Percentiles rank a stretch among this genome's conserved stretches.
These are phyloP conservation scores for Dermolepida albohirtum DNA, from an alignment of 2,888 invertebrate species.

Conservation along the genomic window DNA sequence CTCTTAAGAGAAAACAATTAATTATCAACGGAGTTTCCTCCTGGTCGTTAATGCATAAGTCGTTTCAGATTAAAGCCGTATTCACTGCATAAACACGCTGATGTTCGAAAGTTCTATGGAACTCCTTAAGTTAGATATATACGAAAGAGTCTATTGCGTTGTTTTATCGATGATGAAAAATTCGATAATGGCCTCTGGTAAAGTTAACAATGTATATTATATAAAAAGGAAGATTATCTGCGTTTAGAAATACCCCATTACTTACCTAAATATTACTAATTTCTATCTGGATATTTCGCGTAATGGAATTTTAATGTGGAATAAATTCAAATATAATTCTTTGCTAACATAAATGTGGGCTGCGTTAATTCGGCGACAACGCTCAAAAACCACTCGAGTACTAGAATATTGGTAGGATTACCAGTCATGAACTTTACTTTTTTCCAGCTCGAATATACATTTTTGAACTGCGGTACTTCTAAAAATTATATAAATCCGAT, in stretches of 20 bases:
- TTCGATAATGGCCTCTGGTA: slow-evolving; percentile 11
- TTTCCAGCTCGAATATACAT: too few species aligned
- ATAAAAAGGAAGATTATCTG: too few species aligned
- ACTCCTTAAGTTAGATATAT: slow-evolving; percentile 1
- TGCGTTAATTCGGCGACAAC: too few species aligned
- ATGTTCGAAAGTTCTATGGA: neutral
- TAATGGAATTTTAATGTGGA: slow-evolving; percentile 17
- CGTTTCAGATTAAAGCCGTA: slow-evolving; percentile 9
- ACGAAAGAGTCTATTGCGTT: neutral
- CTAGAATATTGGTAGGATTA: too few species aligned
- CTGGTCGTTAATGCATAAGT: slow-evolving; percentile 14
- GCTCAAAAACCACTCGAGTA: too few species aligned
- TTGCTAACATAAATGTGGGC: too few species aligned
- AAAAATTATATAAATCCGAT: too few species aligned
- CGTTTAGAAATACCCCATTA: neutral
- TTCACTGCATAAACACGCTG: slow-evolving; percentile 1
- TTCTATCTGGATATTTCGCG: neutral
- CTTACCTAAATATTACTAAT: slow-evolving; percentile 2
- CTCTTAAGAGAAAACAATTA: too few species aligned
- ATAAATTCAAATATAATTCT: slow-evolving; percentile 8
- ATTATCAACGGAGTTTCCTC: neutral
- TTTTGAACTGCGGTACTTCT: too few species aligned
- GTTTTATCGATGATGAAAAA: slow-evolving; percentile 8
- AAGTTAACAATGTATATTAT: neutral
- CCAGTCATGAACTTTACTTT: too few species aligned